Evolutionary conservation across 2,113 vertebrate genomes (phyloP).

Genomic region (Neopipo cinnamomea): DNA sequence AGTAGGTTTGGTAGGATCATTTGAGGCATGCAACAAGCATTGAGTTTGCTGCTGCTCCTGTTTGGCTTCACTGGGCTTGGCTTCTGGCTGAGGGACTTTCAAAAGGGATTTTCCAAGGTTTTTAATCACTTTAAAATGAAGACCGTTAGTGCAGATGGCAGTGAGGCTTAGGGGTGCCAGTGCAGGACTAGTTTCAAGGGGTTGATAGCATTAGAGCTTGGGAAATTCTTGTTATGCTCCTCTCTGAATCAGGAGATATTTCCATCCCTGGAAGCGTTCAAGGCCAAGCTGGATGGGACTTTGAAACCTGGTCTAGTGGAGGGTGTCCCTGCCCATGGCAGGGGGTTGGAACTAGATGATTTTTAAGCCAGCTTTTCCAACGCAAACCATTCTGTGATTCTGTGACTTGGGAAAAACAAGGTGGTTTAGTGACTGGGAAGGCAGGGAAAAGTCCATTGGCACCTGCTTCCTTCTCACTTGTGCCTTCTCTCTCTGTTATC

Average conservation of each 20-base stretch:
- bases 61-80: not conserved
- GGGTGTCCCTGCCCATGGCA: not conserved
- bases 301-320: not conserved
- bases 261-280: not conserved
- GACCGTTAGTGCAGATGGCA: not conserved
- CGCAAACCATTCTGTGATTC: not conserved
- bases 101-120: not conserved
- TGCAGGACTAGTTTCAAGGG: not conserved
- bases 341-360: not conserved
- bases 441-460: not conserved
- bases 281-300: not conserved
- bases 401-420: not conserved
- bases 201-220: not conserved
- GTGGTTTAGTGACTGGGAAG: not conserved
- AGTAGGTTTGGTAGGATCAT: not conserved
- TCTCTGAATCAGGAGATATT: not conserved
- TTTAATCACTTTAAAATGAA: not conserved
- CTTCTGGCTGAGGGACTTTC: not conserved
- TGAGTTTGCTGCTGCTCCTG: rapidly evolving
- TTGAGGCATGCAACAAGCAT: not conserved
- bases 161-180: not conserved
- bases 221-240: not conserved
- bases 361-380: not conserved
- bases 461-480: not conserved
- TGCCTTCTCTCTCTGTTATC: not conserved